A percentile compares a stretch with the other conserved stretches of the same genome.
phyloP scores from a whole-genome alignment of 2,797 vertebrate genomes.

The Rhinophrynus dorsalis region DNA sequence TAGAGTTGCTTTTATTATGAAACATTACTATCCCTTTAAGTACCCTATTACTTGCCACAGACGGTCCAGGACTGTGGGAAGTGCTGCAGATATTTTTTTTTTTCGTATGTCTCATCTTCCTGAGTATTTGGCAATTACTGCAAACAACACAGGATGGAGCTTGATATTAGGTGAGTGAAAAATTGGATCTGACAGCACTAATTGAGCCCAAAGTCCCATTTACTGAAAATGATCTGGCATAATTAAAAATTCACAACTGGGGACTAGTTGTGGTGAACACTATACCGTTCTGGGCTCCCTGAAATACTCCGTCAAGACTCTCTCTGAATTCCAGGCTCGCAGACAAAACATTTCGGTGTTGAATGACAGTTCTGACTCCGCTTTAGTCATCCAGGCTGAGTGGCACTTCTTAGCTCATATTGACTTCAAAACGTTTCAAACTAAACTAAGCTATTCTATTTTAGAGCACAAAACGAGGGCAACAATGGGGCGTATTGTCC shows the following conservation, averaged over 20 bases:
- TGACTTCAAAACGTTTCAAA: slow-evolving; percentile 30
- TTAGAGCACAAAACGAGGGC: slow-evolving; percentile 6
- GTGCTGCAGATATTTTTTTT: slow-evolving; percentile 44
- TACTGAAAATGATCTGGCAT: slow-evolving; percentile 69
- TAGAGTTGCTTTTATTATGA: no score
- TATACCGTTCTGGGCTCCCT: slow-evolving; percentile 59
- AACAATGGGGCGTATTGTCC: slow-evolving; percentile 8
- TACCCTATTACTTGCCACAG: background rate
- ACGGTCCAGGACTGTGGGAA: slow-evolving; percentile 33
- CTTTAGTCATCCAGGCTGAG: slow-evolving; percentile 14
- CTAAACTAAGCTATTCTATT: slow-evolving; percentile 39
- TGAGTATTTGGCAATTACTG: slow-evolving; percentile 64
- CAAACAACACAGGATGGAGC: slow-evolving; percentile 57
- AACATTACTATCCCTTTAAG: no score
- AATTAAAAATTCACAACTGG: slow-evolving; percentile 75
- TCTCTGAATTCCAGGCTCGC: slow-evolving; percentile 54
- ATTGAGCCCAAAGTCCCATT: slow-evolving; percentile 70
- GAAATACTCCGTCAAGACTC: slow-evolving; percentile 56
- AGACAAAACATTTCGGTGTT: slow-evolving; percentile 54
- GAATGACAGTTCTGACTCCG: slow-evolving; percentile 40
- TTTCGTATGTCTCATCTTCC: slow-evolving; percentile 53
- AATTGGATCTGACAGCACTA: slow-evolving; percentile 69
- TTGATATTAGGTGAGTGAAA: slow-evolving; percentile 63
- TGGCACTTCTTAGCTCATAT: slow-evolving; percentile 8
- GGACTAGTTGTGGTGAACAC: slow-evolving; percentile 62